Conservation (phyloP, 2,113 vertebrate genomes). For the Apus apus region DNA sequence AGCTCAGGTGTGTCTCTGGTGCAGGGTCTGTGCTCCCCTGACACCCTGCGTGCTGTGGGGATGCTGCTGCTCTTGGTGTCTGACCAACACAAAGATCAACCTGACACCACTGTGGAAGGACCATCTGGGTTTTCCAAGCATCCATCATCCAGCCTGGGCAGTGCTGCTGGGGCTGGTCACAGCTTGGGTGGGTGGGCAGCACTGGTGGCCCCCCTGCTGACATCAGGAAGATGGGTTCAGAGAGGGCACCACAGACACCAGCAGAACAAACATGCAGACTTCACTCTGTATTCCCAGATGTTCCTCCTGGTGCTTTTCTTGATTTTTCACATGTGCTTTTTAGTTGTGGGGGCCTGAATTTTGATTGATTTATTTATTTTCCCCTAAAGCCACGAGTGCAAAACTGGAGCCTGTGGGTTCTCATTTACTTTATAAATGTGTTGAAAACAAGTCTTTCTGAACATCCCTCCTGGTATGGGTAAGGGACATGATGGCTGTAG, state of each 20-base stretch:
- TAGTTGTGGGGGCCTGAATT: neutral
- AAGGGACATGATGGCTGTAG: neutral
- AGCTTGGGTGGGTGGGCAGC: rapidly evolving
- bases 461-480: neutral
- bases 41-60: too few relatives aligned
- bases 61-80: neutral
- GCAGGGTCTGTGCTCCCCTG: too few relatives aligned
- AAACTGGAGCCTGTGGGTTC: neutral
- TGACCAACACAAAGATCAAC: neutral
- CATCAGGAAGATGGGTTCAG: neutral
- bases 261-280: neutral
- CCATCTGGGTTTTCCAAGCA: too few relatives aligned
- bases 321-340: neutral
- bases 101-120: rapidly evolving
- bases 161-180: rapidly evolving
- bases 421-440: neutral
- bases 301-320: neutral
- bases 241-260: neutral
- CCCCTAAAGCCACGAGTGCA: neutral
- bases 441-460: neutral
- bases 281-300: neutral
- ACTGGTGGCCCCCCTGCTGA: neutral
- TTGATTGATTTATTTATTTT: neutral
- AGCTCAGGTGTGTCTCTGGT: too few relatives aligned
- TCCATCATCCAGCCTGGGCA: rapidly evolving